These are phyloP conservation scores for Cotesia vestalis DNA, from an alignment of 1,140 invertebrate genomes.

Conservation along the genomic window DNA sequence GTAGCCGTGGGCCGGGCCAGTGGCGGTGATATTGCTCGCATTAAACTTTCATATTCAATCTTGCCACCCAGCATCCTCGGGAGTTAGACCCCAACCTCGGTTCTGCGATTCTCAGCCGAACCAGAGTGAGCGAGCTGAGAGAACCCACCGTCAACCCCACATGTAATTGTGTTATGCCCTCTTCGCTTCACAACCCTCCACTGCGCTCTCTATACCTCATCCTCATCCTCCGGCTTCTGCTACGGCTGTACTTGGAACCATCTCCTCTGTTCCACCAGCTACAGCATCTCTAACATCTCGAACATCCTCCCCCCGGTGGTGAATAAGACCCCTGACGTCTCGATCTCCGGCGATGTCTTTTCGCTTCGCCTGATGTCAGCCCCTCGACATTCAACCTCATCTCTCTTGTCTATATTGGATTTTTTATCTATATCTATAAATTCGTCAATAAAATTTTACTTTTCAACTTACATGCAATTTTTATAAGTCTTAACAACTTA, in stretches of 20 bases:
- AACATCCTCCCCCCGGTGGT: too few relatives aligned
- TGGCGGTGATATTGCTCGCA: slow-evolving; percentile 59
- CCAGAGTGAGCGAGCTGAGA: slow-evolving; percentile 29
- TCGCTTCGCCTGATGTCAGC: too few relatives aligned
- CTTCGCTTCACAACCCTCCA: slow-evolving; percentile 41
- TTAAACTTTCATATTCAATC: slow-evolving; percentile 63
- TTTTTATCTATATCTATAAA: background rate
- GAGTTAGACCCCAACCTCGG: slow-evolving; percentile 37
- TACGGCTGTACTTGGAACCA: background rate
- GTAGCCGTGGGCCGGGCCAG: slow-evolving; percentile 38
- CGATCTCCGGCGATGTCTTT: too few relatives aligned
- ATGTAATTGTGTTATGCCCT: slow-evolving; percentile 59
- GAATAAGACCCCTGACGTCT: too few relatives aligned
- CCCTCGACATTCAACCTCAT: too few relatives aligned
- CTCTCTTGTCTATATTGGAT: slow-evolving; percentile 1
- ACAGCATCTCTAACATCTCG: too few relatives aligned
- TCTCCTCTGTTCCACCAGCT: too few relatives aligned
- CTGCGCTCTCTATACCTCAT: slow-evolving; percentile 30
- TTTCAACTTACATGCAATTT: background rate
- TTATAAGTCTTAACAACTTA: too few relatives aligned
- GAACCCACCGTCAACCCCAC: slow-evolving; percentile 54
- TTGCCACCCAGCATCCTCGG: slow-evolving; percentile 53
- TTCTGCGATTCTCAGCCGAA: slow-evolving; percentile 15
- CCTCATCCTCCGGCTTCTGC: background rate
- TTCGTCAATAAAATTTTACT: too few relatives aligned